Conservation (phyloP, 2,888 invertebrate species). For the Ethmia dodecea region DNA sequence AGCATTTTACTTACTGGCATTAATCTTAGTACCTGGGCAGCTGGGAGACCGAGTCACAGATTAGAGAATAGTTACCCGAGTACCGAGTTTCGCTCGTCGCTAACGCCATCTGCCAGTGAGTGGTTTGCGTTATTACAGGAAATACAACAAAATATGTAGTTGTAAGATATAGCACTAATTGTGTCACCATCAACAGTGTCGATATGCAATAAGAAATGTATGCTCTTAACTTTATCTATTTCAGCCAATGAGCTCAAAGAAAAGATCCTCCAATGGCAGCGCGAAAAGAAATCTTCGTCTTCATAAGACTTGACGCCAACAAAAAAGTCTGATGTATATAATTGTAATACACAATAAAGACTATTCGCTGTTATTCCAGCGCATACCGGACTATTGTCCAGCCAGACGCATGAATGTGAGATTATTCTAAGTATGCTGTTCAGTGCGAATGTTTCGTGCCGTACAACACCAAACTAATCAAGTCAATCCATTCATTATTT, state of each 20-base stretch:
- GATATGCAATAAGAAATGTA: background rate
- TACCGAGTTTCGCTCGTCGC: too few species aligned
- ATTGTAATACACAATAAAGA: constrained; percentile 55
- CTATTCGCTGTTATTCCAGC: constrained; percentile 52
- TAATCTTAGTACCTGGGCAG: too few species aligned
- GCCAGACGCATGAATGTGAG: constrained; percentile 60
- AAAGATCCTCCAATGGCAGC: constrained; percentile 92
- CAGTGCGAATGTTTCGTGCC: constrained; percentile 37
- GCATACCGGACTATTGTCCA: constrained; percentile 63
- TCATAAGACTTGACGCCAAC: constrained; percentile 49
- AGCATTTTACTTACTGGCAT: too few species aligned
- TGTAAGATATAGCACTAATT: too few species aligned
- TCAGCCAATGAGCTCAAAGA: constrained; percentile 90
- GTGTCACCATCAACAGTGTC: too few species aligned
- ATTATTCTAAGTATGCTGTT: constrained; percentile 57
- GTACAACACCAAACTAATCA: background rate
- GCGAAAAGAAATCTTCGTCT: constrained; percentile 81
- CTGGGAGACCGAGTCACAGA: too few species aligned
- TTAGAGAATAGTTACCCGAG: too few species aligned
- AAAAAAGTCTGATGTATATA: constrained; percentile 72
- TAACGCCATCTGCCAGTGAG: too few species aligned
- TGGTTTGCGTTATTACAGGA: too few species aligned
- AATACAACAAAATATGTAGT: too few species aligned
- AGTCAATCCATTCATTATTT: background rate
- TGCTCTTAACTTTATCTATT: constrained; percentile 32